A percentile compares a stretch with the other conserved stretches of the same genome.
These are phyloP conservation scores for Turritopsis dohrnii DNA, from an alignment of 30 jellyfish, hydroid and myxozoan species.

Conservation along the genomic window DNA sequence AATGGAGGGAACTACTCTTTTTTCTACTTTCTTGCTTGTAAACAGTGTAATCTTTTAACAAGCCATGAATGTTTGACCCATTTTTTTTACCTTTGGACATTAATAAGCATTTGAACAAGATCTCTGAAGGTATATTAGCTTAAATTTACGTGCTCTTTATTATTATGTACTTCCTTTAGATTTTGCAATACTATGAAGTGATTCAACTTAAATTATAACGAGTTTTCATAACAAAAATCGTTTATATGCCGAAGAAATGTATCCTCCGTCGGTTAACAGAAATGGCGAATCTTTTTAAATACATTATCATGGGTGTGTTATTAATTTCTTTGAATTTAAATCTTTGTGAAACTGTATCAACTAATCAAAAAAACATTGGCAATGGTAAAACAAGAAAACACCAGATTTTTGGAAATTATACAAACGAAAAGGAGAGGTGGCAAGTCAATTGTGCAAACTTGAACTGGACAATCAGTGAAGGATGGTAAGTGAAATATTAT, in stretches of 20 bases:
- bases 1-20: no score
- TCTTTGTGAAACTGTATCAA: neutral
- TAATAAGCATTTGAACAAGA: no score
- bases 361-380: neutral
- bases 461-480: constrained; percentile 65
- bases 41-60: no score
- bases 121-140: no score
- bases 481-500: constrained; percentile 56
- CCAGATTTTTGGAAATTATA: neutral
- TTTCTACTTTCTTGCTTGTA: no score
- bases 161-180: neutral
- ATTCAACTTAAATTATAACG: neutral
- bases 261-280: neutral
- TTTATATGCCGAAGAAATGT: neutral
- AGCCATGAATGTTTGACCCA: neutral
- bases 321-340: neutral
- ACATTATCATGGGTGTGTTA: neutral
- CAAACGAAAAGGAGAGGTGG: neutral
- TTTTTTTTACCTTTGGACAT: no score
- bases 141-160: no score
- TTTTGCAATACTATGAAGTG: neutral
- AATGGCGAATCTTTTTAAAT: neutral
- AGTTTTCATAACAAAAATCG: no score
- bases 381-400: neutral
- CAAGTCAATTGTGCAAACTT: neutral